Percentiles rank a stretch among this genome's conserved stretches.
These are phyloP conservation scores for Noctilio leporinus DNA, from an alignment of 2,113 vertebrate genomes.

Conservation along the genomic window DNA sequence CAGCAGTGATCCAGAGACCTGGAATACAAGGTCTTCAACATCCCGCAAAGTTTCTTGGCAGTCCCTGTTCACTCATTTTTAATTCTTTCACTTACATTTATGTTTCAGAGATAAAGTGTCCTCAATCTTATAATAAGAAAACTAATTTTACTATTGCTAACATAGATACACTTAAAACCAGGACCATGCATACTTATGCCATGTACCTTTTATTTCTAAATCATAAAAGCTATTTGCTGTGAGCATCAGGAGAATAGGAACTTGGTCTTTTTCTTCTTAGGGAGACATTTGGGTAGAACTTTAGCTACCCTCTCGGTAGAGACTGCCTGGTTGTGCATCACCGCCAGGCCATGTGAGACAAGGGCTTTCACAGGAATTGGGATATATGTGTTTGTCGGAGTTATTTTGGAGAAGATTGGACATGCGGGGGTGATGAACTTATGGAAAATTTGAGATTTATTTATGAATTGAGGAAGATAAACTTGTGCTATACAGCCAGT, in stretches of 20 bases:
- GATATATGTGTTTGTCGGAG: background rate
- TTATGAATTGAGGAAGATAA: slow-evolving; percentile 30
- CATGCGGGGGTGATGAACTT: background rate
- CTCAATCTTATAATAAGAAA: background rate
- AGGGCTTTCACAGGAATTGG: background rate
- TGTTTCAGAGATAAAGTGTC: background rate
- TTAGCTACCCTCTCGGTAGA: background rate
- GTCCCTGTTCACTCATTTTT: background rate
- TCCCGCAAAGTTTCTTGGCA: background rate
- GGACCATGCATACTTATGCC: background rate
- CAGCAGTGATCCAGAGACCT: background rate
- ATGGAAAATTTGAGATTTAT: background rate
- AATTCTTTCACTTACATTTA: background rate
- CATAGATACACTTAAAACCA: background rate
- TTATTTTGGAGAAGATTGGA: slow-evolving; percentile 4
- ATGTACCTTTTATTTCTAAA: background rate
- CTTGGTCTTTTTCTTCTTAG: background rate
- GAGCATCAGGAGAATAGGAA: background rate
- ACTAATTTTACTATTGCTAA: background rate
- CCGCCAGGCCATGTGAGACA: background rate
- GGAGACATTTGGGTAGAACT: background rate
- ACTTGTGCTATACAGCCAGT: background rate
- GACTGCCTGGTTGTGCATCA: background rate
- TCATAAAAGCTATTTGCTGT: background rate
- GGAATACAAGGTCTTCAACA: background rate